Evolutionary conservation across 2,888 invertebrate genomes (phyloP).

Genomic region (Drosophila neonasuta): DNA sequence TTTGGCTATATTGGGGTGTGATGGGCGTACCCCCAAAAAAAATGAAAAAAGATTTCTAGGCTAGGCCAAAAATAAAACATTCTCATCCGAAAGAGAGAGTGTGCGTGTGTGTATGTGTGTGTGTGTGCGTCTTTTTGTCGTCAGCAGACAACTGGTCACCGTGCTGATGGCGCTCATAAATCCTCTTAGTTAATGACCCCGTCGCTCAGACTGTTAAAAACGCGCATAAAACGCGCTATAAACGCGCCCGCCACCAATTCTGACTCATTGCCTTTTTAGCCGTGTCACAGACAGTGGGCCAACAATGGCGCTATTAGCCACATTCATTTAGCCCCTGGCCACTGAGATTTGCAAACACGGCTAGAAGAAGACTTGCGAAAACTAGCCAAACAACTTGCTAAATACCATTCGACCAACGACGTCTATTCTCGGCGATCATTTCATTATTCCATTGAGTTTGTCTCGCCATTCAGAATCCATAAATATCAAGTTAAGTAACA

Average conservation of each 20-base stretch:
- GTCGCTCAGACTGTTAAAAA: slow-evolving; percentile 74
- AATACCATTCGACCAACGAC: background rate
- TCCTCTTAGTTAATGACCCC: slow-evolving; percentile 76
- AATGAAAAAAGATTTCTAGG: slow-evolving; percentile 28
- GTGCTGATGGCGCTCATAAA: slow-evolving; percentile 66
- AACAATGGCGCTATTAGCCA: slow-evolving; percentile 30
- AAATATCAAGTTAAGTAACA: background rate
- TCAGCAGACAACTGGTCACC: slow-evolving; percentile 75
- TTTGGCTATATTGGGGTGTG: background rate
- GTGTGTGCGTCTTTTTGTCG: slow-evolving; percentile 35
- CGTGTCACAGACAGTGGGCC: slow-evolving; percentile 50
- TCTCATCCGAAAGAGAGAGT: slow-evolving; percentile 11
- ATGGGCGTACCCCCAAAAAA: slow-evolving; percentile 3
- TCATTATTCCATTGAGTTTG: background rate
- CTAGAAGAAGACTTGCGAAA: slow-evolving; percentile 17
- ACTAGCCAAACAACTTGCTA: slow-evolving; percentile 37
- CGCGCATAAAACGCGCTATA: slow-evolving; percentile 64
- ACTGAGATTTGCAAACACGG: slow-evolving; percentile 5
- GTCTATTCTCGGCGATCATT: slow-evolving; percentile 40
- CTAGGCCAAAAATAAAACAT: slow-evolving; percentile 57
- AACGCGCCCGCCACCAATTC: slow-evolving; percentile 45
- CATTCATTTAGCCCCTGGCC: slow-evolving; percentile 12
- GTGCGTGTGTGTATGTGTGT: slow-evolving; percentile 1
- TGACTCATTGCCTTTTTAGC: slow-evolving; percentile 52
- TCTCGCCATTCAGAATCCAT: slow-evolving; percentile 4